phyloP scores from a whole-genome alignment of 2,797 vertebrate species.

The Prunella strophiata region DNA sequence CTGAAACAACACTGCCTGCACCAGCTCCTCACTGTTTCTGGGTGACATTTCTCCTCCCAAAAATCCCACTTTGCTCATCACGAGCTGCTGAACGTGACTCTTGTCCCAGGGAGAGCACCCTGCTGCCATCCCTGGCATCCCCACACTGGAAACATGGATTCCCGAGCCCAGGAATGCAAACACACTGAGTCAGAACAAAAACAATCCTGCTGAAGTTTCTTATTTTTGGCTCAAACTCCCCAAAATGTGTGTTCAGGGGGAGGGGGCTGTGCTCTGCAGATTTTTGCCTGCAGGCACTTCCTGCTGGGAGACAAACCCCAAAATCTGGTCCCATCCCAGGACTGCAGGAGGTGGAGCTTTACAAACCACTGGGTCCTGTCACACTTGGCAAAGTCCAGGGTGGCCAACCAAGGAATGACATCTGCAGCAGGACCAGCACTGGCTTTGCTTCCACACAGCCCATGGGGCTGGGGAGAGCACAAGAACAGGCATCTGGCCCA shows the following conservation, averaged over 20 bases:
- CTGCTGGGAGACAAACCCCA: neutral
- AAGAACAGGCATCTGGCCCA: neutral
- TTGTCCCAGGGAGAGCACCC: neutral
- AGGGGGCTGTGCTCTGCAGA: neutral
- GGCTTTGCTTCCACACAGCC: neutral
- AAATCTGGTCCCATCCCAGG: neutral
- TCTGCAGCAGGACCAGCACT: accelerated
- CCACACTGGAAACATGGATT: neutral
- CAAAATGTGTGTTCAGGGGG: neutral
- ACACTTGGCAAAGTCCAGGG: neutral
- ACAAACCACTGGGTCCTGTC: neutral
- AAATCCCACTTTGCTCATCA: neutral
- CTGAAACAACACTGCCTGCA: neutral
- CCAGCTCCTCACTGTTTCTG: neutral
- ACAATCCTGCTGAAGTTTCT: neutral
- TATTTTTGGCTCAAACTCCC: constrained; percentile 31
- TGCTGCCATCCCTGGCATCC: neutral
- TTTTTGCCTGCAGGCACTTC: neutral
- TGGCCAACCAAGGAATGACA: neutral
- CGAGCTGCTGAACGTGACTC: neutral
- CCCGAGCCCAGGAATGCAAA: neutral
- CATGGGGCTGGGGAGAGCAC: neutral
- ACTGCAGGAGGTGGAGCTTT: neutral
- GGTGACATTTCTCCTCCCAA: neutral
- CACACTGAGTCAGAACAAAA: neutral